Evolutionary conservation across 2,113 vertebrate genomes (phyloP).

Genomic region (Mellivora capensis): DNA sequence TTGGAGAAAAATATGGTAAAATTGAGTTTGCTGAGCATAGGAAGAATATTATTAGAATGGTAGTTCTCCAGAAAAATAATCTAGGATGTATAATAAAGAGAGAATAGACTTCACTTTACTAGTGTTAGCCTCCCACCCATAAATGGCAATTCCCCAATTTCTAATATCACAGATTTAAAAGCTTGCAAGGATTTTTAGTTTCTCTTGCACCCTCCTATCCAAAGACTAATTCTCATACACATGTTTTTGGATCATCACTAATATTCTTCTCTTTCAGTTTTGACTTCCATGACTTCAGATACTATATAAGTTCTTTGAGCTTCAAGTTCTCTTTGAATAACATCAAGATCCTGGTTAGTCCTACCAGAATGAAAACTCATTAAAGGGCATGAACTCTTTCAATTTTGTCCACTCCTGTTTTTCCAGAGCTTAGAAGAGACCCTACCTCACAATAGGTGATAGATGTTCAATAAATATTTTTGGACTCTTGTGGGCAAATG

Average conservation of each 20-base stretch:
- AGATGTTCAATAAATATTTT: not conserved
- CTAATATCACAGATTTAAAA: not conserved
- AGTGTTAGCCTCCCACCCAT: not conserved
- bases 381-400: not conserved
- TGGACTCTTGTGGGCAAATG: not conserved
- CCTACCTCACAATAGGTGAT: not conserved
- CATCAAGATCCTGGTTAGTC: not conserved
- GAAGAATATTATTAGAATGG: not conserved
- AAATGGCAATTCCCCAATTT: not conserved
- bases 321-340: not conserved
- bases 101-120: not conserved
- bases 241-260: not conserved
- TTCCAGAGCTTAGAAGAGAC: not conserved
- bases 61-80: not conserved
- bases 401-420: not conserved
- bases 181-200: not conserved
- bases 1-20: constrained; percentile 32
- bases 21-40: constrained; percentile 27
- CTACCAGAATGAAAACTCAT: not conserved
- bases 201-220: not conserved
- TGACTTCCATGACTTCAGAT: not conserved
- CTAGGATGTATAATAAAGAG: not conserved
- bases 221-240: not conserved
- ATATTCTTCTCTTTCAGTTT: not conserved
- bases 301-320: not conserved